Percentiles rank a stretch among this genome's conserved stretches.
phyloP scores from a whole-genome alignment of 1,140 invertebrate species.

The Dinothrombium tinctorium region DNA sequence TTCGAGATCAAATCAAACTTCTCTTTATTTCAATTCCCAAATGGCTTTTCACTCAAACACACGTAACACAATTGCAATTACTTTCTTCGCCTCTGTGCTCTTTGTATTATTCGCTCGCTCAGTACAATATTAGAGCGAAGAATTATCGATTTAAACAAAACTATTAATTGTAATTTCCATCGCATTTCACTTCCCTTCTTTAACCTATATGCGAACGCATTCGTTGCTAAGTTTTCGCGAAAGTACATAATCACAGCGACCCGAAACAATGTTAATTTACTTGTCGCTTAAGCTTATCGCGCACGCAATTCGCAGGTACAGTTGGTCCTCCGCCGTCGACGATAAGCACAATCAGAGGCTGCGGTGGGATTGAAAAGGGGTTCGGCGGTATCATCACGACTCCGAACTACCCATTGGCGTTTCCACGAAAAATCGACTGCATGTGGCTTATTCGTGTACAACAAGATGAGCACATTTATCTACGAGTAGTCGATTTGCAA shows the following conservation, averaged over 20 bases:
- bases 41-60: too few species aligned
- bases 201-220: not conserved
- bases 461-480: conserved; percentile 20
- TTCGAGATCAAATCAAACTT: too few species aligned
- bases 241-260: not conserved
- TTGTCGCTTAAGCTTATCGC: not conserved
- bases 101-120: too few species aligned
- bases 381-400: conserved; percentile 23
- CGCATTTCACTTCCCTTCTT: too few species aligned
- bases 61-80: too few species aligned
- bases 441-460: conserved; percentile 24
- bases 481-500: conserved; percentile 21
- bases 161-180: too few species aligned
- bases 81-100: too few species aligned
- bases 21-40: too few species aligned
- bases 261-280: not conserved
- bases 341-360: conserved; percentile 15
- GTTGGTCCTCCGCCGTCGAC: conserved; percentile 19
- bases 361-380: conserved; percentile 21
- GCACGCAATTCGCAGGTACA: not conserved
- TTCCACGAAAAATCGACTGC: conserved; percentile 22
- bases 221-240: not conserved
- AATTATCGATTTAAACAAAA: too few species aligned
- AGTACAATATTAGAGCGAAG: too few species aligned
- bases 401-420: conserved; percentile 23